These are phyloP conservation scores for Lithobates sylvaticus DNA, from an alignment of 2,797 vertebrate genomes.

Conservation along the genomic window DNA sequence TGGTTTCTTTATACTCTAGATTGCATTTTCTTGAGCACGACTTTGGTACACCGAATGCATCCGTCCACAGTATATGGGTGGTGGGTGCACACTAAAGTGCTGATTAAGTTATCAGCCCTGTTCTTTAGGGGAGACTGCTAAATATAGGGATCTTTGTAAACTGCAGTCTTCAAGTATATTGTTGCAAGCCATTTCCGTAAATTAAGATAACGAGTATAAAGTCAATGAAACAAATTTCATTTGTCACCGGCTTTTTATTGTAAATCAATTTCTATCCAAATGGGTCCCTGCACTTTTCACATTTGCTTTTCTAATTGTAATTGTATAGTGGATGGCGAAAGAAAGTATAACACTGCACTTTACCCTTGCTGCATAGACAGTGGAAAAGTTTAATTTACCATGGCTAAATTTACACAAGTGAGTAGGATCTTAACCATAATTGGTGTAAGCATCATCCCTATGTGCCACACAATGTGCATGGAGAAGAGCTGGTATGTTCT, in stretches of 20 bases:
- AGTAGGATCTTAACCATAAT: neutral
- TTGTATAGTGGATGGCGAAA: constrained; percentile 3
- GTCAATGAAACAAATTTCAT: constrained; percentile 73
- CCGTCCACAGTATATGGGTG: too few species aligned
- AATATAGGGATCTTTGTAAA: constrained; percentile 53
- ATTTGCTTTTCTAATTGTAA: constrained; percentile 45
- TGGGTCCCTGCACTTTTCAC: constrained; percentile 45
- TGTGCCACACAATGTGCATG: too few species aligned
- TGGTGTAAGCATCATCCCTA: neutral
- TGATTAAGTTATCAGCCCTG: neutral
- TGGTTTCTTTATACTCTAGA: neutral
- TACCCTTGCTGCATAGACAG: neutral
- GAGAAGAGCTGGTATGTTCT: too few species aligned
- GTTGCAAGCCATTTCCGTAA: constrained; percentile 64
- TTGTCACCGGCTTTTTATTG: constrained; percentile 68
- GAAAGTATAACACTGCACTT: neutral
- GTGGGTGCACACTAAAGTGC: neutral
- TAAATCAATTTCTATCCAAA: constrained; percentile 70
- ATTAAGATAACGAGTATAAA: constrained; percentile 71
- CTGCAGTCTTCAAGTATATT: neutral
- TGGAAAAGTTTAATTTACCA: neutral
- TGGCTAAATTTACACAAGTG: neutral
- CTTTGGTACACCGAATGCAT: too few species aligned
- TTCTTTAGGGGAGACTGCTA: constrained; percentile 11
- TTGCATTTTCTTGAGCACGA: neutral